Base-by-base conservation (phyloP, 2,888 invertebrate genomes). In the Drosophila suboccidentalis region DNA sequence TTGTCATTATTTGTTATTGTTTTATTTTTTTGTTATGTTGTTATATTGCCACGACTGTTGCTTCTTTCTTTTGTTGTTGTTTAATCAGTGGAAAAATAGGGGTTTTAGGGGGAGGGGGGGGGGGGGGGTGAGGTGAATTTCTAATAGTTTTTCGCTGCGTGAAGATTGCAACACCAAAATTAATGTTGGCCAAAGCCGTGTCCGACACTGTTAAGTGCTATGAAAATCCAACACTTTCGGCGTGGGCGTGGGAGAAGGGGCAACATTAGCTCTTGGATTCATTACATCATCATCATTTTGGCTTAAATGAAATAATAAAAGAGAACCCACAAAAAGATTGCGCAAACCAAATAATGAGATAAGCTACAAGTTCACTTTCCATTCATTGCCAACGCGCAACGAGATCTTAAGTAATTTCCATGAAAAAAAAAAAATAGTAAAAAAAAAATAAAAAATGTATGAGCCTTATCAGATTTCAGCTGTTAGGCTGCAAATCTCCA, bases 141-240 rank as follows among this genome's bases (percentile, higher is more conserved):
- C 49, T 22, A 77, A 65, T 69, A 43, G 58, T 59, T 77, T 69
- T 51, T 69, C 62, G 46, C 77, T 32, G 64, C 72, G 53, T 60
- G 72, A 60, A 29, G 44, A 39, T 43, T 57, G 32, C 53, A 66
- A 50, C 49, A 54, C 50, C 29, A 8, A 29, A 59, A 59, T 51
- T 39, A 32, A 32, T 32, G 43, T 41, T 44, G n/a, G 46, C 5
- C n/a, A n/a, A 43, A 10, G 39, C 65, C 69, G 49, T 65, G 55
- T 15, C 77, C 54, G 15, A 62, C 29, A 17, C 26, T 51, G 44
- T 72, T 65, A 67, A 67, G 32, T 34, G 10, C 38, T 54, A 49
- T 46, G 64, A 50, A 67, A 66, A 41, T 38, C 15, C 47, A 46
- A 61, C 47, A 51, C 29, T 41, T 62, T 58, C 13, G 9, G 29